A percentile compares a stretch with the other conserved stretches of the same genome.
These are phyloP conservation scores for Anableps anableps DNA, from an alignment of 2,797 vertebrate genomes.

Conservation along the genomic window DNA sequence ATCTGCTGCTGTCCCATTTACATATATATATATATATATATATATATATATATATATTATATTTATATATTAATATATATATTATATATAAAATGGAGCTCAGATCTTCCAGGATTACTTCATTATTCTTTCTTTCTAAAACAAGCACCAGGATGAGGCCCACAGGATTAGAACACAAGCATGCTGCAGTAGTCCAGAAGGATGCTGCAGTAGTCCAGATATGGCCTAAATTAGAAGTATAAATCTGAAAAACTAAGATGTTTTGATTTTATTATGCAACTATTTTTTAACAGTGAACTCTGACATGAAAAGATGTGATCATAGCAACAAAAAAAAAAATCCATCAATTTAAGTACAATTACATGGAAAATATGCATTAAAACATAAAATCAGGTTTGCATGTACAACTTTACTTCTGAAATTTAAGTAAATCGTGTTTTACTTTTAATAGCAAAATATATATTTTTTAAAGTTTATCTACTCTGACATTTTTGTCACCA, in stretches of 20 bases:
- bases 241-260: background rate
- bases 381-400: background rate
- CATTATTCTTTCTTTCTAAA: background rate
- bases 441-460: background rate
- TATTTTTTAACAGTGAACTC: background rate
- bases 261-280: background rate
- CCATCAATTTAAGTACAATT: background rate
- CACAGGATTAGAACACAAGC: background rate
- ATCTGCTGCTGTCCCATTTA: conserved; percentile 39
- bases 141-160: background rate
- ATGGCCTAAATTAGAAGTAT: background rate
- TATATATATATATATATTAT: conserved; percentile 25
- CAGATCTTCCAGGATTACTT: conserved; percentile 3
- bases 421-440: background rate
- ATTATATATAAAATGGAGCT: conserved; percentile 19
- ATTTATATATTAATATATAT: no score
- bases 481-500: background rate
- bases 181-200: no score
- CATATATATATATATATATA: no score
- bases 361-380: background rate
- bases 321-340: background rate
- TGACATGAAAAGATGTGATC: background rate
- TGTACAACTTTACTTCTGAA: background rate
- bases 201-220: background rate
- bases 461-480: background rate